Conservation (phyloP, 2,888 invertebrate species). For the Byasa hedistus region DNA sequence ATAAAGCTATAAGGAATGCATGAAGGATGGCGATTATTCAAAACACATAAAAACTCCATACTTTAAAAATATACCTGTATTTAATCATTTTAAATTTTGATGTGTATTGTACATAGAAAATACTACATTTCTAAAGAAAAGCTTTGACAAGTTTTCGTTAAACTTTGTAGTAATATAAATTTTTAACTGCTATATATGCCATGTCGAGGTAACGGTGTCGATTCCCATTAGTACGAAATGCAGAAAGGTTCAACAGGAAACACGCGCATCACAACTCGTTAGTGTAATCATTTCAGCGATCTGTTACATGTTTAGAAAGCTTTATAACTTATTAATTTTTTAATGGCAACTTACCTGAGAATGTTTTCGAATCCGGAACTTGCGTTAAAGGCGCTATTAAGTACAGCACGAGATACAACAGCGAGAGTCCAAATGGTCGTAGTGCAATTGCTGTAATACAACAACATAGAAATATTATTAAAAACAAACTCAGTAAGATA, state of each 20-base stretch:
- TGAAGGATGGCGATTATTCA: no score
- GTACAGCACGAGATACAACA: conserved; percentile 88
- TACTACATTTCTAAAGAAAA: no score
- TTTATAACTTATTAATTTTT: neutral
- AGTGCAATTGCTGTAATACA: conserved; percentile 86
- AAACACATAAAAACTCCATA: no score
- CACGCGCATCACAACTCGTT: conserved; percentile 3
- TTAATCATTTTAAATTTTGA: no score
- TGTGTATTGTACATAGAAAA: no score
- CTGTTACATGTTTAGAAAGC: conserved; percentile 10
- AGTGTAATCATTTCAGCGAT: conserved; percentile 11
- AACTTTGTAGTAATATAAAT: no score
- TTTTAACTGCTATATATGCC: no score
- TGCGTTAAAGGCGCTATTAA: conserved; percentile 88
- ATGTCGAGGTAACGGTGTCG: no score
- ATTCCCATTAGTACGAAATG: no score
- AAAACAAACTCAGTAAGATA: neutral
- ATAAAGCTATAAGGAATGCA: no score
- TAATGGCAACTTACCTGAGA: conserved; percentile 75
- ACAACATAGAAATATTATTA: conserved; percentile 25
- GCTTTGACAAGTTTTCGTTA: no score
- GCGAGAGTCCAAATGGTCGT: conserved; percentile 89
- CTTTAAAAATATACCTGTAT: no score
- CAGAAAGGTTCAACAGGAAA: neutral
- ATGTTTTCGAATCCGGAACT: conserved; percentile 84